phyloP scores from a whole-genome alignment of 2,888 invertebrate genomes.

The Pyrrhia umbra region DNA sequence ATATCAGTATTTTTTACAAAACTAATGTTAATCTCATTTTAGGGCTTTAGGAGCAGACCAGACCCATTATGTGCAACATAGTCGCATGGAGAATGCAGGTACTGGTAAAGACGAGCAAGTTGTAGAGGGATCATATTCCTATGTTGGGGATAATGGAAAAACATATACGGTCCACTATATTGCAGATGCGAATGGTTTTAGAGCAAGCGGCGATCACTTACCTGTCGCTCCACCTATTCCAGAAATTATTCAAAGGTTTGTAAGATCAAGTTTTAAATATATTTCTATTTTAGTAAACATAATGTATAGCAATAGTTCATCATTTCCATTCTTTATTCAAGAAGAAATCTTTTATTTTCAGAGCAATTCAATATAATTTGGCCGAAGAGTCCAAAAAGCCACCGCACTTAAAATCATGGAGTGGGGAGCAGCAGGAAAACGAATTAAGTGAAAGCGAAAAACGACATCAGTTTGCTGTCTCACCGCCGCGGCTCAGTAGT shows the following conservation, averaged over 20 bases:
- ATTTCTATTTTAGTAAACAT: background rate
- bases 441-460: slow-evolving; percentile 73
- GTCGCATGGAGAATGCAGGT: slow-evolving; percentile 90
- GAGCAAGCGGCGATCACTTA: slow-evolving; percentile 94
- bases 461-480: slow-evolving; percentile 65
- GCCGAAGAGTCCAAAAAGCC: slow-evolving; percentile 87
- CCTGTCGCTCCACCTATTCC: slow-evolving; percentile 94
- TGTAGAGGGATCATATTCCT: slow-evolving; percentile 91
- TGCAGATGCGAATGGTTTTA: slow-evolving; percentile 94
- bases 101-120: slow-evolving; percentile 91
- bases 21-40: slow-evolving; percentile 51
- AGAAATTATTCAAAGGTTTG: slow-evolving; percentile 91
- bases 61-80: slow-evolving; percentile 89
- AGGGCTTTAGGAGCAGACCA: slow-evolving; percentile 89
- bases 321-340: too few relatives aligned
- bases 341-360: slow-evolving; percentile 53
- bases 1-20: background rate
- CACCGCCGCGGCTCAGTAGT: slow-evolving; percentile 70
- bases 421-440: slow-evolving; percentile 76
- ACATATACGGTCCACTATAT: slow-evolving; percentile 92
- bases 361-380: slow-evolving; percentile 86
- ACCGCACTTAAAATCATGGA: slow-evolving; percentile 79
- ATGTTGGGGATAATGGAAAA: slow-evolving; percentile 91
- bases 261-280: background rate
- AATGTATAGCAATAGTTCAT: background rate